Base-by-base conservation (phyloP, 2,797 vertebrate species). In the Choloepus didactylus region DNA sequence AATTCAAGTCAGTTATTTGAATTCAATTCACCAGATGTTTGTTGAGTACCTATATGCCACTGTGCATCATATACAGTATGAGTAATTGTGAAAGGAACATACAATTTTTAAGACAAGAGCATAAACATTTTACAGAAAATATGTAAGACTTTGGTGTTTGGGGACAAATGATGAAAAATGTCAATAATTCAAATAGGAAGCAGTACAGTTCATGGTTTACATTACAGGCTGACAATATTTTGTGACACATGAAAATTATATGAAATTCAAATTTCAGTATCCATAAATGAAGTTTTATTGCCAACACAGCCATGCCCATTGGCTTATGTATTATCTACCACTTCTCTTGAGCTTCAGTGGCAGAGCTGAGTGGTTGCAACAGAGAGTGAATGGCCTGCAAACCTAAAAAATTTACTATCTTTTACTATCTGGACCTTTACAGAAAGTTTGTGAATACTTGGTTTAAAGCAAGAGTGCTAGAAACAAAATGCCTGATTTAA, bases 71-170 rank as follows among this genome's bases (percentile, higher is more conserved):
- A 41, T 19, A 54, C 9, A 67, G 31, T 56, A 31, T 75, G n/a
- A 69, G 16, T 27, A 84, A 70, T 29, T 87, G 9, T 90, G 31
- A 96, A 93, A 92, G 31, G n/a, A 89, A 54, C 5, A 54, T 14
- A 2, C 25, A 66, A 18, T 76, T 62, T 62, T 89, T 89, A 91
- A 93, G 60, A 67, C 2, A 92, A 59, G 10, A 35, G 41, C 67
- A 66, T 72, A 89, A 54, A 79, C 86, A 89, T 44, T 87, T 91
- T 49, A n/a, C 25, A 77, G 64, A 56, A 49, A 90, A 38, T 77
- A 62, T 66, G 86, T 81, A 59, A 88, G n/a, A 69, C 29, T 82
- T 90, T 82, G 41, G n/a, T 84, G 56, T 91, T 89, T 93, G 66
- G 62, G 38, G 46, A 84, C 15, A 77, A 9, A 64, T 60, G 41